Base-by-base conservation (phyloP, 1,140 invertebrate genomes). In the Stegodyphus mimosarum region DNA sequence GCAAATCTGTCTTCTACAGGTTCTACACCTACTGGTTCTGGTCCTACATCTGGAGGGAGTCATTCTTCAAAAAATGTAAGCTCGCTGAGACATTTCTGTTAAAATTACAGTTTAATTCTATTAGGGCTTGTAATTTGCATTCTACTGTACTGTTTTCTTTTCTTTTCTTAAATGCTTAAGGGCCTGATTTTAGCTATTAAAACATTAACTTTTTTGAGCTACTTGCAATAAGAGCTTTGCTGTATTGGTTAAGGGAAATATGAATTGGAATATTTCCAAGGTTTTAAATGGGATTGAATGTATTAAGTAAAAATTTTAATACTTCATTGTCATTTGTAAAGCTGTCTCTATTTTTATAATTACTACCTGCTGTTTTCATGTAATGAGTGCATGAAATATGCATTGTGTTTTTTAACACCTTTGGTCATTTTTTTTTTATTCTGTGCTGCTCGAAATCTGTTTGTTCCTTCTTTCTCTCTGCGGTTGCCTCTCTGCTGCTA, bases 51-150 rank as follows among this genome's bases (percentile, higher is more conserved):
- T 60, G 66, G 80, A 52, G 80, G 83, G 67, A 93, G 94, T 81
- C 95, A 97, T 90, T 96, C 95, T 51, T 96, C 96, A 79, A 93
- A 96, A 83, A 95, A 95, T 83, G 94, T 95, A 77, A 84, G 55
- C 55, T 15, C 2, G 5, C 15, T 10, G 9, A 60, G 9, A 2
- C 15, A 60, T 60, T 60, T 60, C 55, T 60, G 9, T 60, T 60
- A 60, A 60, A 60, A 60, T 60, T 10, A 60, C 15, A 60, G 15
- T 60, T 60, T 60, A 10, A 60, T 2, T 15, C 55, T 60, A 15
- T 60, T 60, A 60, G 5, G 33, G 33, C 33, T 33, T 33, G 3
- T 33, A 33, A 33, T 33, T 33, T 33, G 33, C 33, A 33, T 33
- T 1, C 33, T 33, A 33, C 33, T 33, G 33, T 33, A 33, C 33